Conservation (phyloP, 2,113 vertebrate species). For the Callopanchax toddi region DNA sequence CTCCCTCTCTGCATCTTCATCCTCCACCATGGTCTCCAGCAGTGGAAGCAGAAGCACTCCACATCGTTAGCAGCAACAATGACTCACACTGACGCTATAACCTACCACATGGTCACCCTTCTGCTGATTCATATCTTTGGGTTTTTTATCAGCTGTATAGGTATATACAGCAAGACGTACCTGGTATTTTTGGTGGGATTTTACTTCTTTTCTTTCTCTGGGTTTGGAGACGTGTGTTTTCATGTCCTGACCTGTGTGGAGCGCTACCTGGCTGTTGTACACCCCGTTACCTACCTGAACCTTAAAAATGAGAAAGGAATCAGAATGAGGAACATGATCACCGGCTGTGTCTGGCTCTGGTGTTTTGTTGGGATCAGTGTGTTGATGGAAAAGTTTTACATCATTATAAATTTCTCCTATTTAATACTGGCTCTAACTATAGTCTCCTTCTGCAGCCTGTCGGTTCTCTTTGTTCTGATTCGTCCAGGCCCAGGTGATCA, state of each 20-base stretch:
- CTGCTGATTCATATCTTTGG: conserved; percentile 2
- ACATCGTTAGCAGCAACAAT: not conserved
- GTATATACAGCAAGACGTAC: not conserved
- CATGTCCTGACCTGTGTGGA: conserved; percentile 11
- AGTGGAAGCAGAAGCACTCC: not conserved
- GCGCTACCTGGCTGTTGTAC: conserved; percentile 1
- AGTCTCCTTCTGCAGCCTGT: not conserved
- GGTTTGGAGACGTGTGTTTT: not conserved
- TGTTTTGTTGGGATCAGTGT: not conserved
- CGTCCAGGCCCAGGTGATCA: not conserved
- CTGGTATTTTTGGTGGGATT: not conserved
- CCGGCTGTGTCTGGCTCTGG: not conserved
- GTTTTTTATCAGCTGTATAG: not conserved
- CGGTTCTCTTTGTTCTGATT: conserved; percentile 9
- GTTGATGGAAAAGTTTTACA: not conserved
- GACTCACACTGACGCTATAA: conserved; percentile 12
- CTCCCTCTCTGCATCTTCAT: conserved; percentile 11
- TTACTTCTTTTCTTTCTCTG: not conserved
- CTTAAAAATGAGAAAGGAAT: conserved; percentile 9
- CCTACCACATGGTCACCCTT: conserved; percentile 10
- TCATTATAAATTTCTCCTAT: not conserved
- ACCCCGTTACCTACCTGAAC: conserved; percentile 5
- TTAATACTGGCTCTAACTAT: not conserved
- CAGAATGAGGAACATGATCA: not conserved
- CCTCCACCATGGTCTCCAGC: not conserved